Evolutionary conservation across 2,113 vertebrate species (phyloP), one percentile per base, ranked within the genome.

Genomic region (Urocolius indicus): DNA sequence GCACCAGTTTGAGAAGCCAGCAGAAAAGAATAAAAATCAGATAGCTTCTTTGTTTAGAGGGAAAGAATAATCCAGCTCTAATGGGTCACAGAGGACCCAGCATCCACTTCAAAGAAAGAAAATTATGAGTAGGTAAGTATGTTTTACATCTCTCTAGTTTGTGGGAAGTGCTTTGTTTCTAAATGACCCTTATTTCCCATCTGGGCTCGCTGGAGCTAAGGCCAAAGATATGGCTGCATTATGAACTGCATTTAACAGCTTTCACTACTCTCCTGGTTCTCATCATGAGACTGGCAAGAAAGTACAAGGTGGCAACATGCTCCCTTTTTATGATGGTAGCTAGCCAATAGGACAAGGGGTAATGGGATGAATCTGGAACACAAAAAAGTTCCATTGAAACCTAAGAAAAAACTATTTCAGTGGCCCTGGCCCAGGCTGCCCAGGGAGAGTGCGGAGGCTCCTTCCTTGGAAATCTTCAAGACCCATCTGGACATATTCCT

Each of bases 81-180:
- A 96, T 84, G 90, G 79, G 90, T 84, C 93, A 94, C 93, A 87
- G 66, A 93, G 79, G 93, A 95, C 90, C 22, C 69, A 45, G 76
- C 46, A 90, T 46, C 90, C 61, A 92, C 92, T 96, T 93, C 79
- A 95, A 65, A 97, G 61, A 68, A 63, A 84, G 45, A 75, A 96
- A 94, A 92, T 87, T 89, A 61, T 87, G 90, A 92, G 93, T 78
- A 96, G 88, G 90, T 96, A 80, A 94, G 90, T 93, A 61, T 0
- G 11, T 93, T 97, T 94, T 94, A 95, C 89, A 66, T 82, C 74
- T 92, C 69, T 93, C 54, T 75, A 57, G 77, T 80, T 85, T 91
- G 90, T 88, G 46, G 84, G 43, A 80, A 93, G 55, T 83, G 92
- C 46, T 84, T 65, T 96, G 81, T 83, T 92, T 95, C 87, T 78